A percentile compares a stretch with the other conserved stretches of the same genome.
Conservation (phyloP, 2,888 invertebrate genomes). For the Chorisops tibialis region DNA sequence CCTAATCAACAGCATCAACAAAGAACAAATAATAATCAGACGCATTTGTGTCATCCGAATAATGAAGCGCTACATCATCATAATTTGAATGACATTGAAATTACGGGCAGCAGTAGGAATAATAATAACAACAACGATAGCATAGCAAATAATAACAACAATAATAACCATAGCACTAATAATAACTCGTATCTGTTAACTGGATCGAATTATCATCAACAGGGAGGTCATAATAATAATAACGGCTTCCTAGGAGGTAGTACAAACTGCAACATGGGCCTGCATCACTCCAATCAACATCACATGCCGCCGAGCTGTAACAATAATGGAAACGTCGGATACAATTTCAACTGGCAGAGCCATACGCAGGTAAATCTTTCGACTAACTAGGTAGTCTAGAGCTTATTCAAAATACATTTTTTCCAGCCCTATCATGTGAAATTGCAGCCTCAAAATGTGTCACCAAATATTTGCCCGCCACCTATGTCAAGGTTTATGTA, state of each 20-base stretch:
- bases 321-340: conserved; percentile 37
- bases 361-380: conserved; percentile 45
- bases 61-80: conserved; percentile 36
- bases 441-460: conserved; percentile 37
- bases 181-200: conserved; percentile 38
- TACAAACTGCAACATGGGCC: conserved; percentile 34
- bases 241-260: conserved; percentile 37
- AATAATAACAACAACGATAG: conserved; percentile 38
- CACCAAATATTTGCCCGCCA: conserved; percentile 41
- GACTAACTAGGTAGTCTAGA: too few relatives aligned
- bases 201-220: conserved; percentile 36
- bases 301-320: conserved; percentile 35
- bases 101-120: conserved; percentile 40
- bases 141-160: conserved; percentile 28
- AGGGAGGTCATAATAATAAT: conserved; percentile 35
- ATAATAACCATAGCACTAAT: conserved; percentile 29
- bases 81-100: conserved; percentile 40
- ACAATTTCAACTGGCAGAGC: conserved; percentile 49
- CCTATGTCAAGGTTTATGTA: conserved; percentile 66
- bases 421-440: conserved; percentile 31
- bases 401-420: neutral
- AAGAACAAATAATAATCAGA: conserved; percentile 27
- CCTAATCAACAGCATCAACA: conserved; percentile 29
- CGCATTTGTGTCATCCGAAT: conserved; percentile 39
- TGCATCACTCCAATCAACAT: conserved; percentile 41